phyloP scores from a whole-genome alignment of 2,888 invertebrate genomes.

The Pteria penguin region DNA sequence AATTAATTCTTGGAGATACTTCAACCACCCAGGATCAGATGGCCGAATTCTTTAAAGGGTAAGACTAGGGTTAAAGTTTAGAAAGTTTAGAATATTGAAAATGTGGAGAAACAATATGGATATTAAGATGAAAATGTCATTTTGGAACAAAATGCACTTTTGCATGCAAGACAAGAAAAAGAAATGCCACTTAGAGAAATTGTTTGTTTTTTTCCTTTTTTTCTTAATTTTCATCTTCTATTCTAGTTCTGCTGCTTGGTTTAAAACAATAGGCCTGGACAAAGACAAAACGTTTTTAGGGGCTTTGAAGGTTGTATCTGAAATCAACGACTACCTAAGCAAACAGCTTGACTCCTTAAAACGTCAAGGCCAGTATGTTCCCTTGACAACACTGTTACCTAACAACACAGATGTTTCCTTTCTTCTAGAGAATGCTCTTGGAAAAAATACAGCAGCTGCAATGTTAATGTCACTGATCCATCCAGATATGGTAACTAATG shows the following conservation, averaged over 20 bases:
- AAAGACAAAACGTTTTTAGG: background rate
- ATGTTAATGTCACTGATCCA: slow-evolving; percentile 53
- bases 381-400: slow-evolving; percentile 57
- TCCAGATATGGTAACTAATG: slow-evolving; percentile 56
- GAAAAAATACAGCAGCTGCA: slow-evolving; percentile 52
- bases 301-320: slow-evolving; percentile 26
- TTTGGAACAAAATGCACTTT: too few species aligned
- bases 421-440: slow-evolving; percentile 48
- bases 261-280: slow-evolving; percentile 23
- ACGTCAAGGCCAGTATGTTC: slow-evolving; percentile 42
- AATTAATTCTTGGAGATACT: slow-evolving; percentile 13
- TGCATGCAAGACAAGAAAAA: too few species aligned
- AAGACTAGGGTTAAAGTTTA: background rate
- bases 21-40: background rate
- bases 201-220: too few species aligned
- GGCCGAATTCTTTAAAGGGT: slow-evolving; percentile 11
- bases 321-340: slow-evolving; percentile 33
- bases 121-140: too few species aligned
- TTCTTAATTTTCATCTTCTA: too few species aligned
- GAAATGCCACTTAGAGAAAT: too few species aligned
- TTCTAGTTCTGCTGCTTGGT: slow-evolving; percentile 32
- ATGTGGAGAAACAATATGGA: too few species aligned
- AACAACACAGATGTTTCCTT: slow-evolving; percentile 48
- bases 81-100: too few species aligned
- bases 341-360: slow-evolving; percentile 24